Evolutionary conservation across 2,888 invertebrate genomes (phyloP), one percentile per base, ranked within the genome.

Genomic region (Opisthograptis luteolata): DNA sequence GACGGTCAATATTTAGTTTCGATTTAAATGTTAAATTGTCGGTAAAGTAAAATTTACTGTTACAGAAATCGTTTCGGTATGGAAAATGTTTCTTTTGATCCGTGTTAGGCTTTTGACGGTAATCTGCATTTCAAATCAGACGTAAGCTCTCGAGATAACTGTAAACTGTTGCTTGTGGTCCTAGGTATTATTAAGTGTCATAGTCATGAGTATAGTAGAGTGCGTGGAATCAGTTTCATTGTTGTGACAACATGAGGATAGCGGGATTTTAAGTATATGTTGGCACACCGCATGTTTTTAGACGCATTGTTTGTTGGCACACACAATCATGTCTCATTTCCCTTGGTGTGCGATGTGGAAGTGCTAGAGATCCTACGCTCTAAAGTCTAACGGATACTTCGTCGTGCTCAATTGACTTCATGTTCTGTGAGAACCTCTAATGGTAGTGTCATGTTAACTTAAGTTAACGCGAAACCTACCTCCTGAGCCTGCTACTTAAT

Each of bases 371-470:
- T n/a, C n/a, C n/a, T n/a, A n/a, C n/a, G n/a, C n/a, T n/a, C n/a
- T n/a, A n/a, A n/a, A n/a, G 45, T 60, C 54, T 71, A 63, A 62
- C 59, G 67, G 71, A 70, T 60, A 58, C 62, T 54, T 41, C 40
- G 58, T 53, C 42, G 55, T 39, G 59, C 60, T 66, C 44, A 34
- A 43, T n/a, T n/a, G n/a, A n/a, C n/a, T n/a, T n/a, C n/a, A n/a
- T 55, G 54, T 48, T 51, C 56, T 55, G 54, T 62, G 59, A 66
- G 70, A 64, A 63, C 57, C 57, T 54, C 70, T 75, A 74, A 74
- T 77, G 74, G 58, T 61, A 42, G 49, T 65, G 51, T 67, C 73
- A 58, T 74, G 76, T 77, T 60, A 51, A 43, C 54, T 57, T 60
- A 63, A 62, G 64, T 46, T 61, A 54, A 50, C 24, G n/a, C n/a